phyloP scores from a whole-genome alignment of 2,888 invertebrate genomes.

The Lasioglossum malachurum region DNA sequence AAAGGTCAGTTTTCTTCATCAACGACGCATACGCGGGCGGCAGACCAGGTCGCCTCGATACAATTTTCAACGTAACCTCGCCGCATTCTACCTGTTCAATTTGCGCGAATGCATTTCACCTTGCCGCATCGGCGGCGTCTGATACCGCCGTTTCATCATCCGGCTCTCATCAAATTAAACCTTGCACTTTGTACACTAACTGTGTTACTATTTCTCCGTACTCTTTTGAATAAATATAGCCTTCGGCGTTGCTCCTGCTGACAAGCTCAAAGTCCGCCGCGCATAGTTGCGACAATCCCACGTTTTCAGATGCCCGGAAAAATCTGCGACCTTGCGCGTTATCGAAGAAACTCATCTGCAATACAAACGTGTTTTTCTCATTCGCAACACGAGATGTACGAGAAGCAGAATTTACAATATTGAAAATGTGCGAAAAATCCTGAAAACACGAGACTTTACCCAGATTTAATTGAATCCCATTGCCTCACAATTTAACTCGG shows the following conservation, averaged over 20 bases:
- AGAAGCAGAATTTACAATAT: too few relatives aligned
- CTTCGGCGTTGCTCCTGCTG: background rate
- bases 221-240: background rate
- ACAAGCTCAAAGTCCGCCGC: background rate
- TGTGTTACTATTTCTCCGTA: background rate
- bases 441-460: background rate
- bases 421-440: background rate
- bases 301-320: background rate
- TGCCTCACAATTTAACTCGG: background rate
- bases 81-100: background rate
- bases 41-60: background rate
- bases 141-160: background rate
- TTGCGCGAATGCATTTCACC: background rate
- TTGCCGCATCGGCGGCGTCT: background rate
- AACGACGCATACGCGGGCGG: background rate
- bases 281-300: background rate
- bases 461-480: background rate
- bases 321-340: background rate
- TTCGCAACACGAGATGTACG: background rate
- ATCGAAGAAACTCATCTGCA: background rate
- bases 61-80: slow-evolving; percentile 29
- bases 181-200: background rate
- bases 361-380: background rate
- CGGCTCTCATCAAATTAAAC: background rate
- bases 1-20: slow-evolving; percentile 50